Evolutionary conservation across 1,140 invertebrate species (phyloP).

Genomic region (Maconellicoccus hirsutus): DNA sequence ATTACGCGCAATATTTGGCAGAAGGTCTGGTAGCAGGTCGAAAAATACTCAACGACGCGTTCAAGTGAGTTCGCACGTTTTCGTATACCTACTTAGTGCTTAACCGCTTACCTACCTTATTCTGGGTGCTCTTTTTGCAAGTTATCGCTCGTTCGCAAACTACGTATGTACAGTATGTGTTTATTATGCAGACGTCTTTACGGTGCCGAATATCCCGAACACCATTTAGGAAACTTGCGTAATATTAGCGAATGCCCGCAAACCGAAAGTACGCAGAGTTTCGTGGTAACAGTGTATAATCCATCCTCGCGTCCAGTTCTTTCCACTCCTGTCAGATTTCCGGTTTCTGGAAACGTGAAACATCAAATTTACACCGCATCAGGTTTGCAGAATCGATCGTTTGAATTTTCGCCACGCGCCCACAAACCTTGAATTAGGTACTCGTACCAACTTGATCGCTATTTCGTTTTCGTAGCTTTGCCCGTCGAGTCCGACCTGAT

Average conservation of each 20-base stretch:
- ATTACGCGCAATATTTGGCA: conserved; percentile 64
- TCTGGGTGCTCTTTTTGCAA: too few species aligned
- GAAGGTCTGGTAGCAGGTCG: conserved; percentile 39
- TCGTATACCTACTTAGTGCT: not conserved
- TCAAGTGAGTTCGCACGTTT: conserved; percentile 27
- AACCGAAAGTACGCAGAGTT: conserved; percentile 36
- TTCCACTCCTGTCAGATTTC: conserved; percentile 29
- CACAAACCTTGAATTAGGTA: too few species aligned
- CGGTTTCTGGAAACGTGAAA: conserved; percentile 26
- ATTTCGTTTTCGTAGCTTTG: conserved; percentile 28
- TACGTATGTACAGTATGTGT: too few species aligned
- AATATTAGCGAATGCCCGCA: conserved; percentile 43
- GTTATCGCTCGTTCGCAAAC: too few species aligned
- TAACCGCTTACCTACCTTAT: too few species aligned
- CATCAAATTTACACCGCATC: conserved; percentile 29
- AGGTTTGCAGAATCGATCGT: conserved; percentile 16
- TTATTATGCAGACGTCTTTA: conserved; percentile 26
- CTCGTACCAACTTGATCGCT: too few species aligned
- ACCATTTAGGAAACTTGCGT: conserved; percentile 35
- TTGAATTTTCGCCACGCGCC: too few species aligned
- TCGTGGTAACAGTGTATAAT: conserved; percentile 40
- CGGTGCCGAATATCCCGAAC: conserved; percentile 26
- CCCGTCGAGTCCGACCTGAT: conserved; percentile 33
- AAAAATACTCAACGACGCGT: conserved; percentile 28
- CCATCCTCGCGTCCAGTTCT: conserved; percentile 35